phyloP scores from a whole-genome alignment of 2,797 vertebrate genomes.

The Fistularia tabacaria region DNA sequence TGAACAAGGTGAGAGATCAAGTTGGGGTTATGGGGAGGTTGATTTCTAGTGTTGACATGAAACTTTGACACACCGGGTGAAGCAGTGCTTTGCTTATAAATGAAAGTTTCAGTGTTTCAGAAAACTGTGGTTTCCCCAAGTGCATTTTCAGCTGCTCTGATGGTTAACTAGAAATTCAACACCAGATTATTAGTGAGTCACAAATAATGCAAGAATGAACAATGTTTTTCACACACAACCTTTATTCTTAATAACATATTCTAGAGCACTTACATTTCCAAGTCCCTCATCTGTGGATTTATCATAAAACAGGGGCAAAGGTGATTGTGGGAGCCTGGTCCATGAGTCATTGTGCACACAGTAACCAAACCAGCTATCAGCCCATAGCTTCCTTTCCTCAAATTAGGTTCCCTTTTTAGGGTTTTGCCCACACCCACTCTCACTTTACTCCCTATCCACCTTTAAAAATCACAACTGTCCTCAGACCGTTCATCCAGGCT shows the following conservation, averaged over 20 bases:
- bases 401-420: too few species aligned
- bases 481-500: slow-evolving; percentile 40
- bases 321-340: too few species aligned
- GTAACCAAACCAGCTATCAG: too few species aligned
- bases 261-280: background rate
- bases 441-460: slow-evolving; percentile 9
- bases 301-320: too few species aligned
- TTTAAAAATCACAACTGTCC: slow-evolving; percentile 40
- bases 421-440: too few species aligned
- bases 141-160: slow-evolving; percentile 2
- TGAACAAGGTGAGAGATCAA: slow-evolving; percentile 61
- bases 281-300: background rate
- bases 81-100: slow-evolving; percentile 43
- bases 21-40: slow-evolving; percentile 57
- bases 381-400: too few species aligned
- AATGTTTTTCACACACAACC: too few species aligned
- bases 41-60: slow-evolving; percentile 66
- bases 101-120: slow-evolving; percentile 21
- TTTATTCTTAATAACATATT: too few species aligned
- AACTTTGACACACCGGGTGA: slow-evolving; percentile 54
- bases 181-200: too few species aligned
- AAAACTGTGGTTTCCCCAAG: slow-evolving; percentile 12
- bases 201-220: too few species aligned
- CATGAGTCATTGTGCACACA: too few species aligned
- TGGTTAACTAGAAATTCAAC: background rate